Base-by-base conservation (phyloP, 2,113 vertebrate species). In the Cariama cristata region DNA sequence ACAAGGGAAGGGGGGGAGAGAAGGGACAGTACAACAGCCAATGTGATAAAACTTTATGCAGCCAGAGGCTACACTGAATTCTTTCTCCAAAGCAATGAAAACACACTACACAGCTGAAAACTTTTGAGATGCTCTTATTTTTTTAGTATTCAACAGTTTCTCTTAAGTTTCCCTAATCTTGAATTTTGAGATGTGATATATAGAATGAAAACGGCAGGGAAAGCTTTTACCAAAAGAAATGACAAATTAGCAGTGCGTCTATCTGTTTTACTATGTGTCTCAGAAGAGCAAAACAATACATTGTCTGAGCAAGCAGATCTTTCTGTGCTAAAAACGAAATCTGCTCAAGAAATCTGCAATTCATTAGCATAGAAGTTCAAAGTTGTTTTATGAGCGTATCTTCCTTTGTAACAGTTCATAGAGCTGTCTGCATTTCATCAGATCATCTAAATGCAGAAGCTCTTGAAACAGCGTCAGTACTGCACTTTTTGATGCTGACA, bases 301-400 rank as follows among this genome's bases (percentile, higher is more conserved):
- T 30, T 17, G 71, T 17, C 64, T 75, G 53, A 86, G 45, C 56
- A 38, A 64, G 75, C 50, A 74, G 47, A 38, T 67, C 67, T 47
- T 90, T n/a, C 88, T 8, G 8, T 8, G 52, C 64, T 90, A 30
- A 58, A 55, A 47, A 20, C 0, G 1, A 60, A 75, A 79, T 27
- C 50, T 86, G 60, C 47, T 56, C 30, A 27, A 90, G 59, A 92
- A 89, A 86, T 45, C 74, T 94, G 80, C 42, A 58, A 8, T 8
- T 88, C 66, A 86, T 95, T 94, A 96, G 52, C 81, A 75, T 2
- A 58, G 44, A 86, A 91, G 76, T 80, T 83, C 81, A 49, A 73
- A 80, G 45, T 26, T 91, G 19, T 8, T 83, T 92, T 76, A 68
- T 75, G 74, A 81, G 69, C 35, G 28, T 85, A 69, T 75, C 71